Percentiles rank a stretch among this genome's conserved stretches.
Evolutionary conservation across 2,113 vertebrate species (phyloP).

Genomic region (Excalfactoria chinensis): DNA sequence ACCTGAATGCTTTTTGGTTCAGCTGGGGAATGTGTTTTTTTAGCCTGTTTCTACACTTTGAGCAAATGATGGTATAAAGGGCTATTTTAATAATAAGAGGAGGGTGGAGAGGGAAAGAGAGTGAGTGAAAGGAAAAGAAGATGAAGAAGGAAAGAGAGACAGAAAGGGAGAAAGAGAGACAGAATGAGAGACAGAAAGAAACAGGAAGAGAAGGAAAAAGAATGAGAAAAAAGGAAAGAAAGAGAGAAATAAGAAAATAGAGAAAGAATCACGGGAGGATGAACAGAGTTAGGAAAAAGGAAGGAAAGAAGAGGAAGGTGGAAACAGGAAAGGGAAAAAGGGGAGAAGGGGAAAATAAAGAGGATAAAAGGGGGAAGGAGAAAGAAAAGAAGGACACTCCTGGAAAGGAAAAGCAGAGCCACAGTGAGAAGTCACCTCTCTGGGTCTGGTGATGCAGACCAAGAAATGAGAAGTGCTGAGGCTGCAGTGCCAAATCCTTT

Average conservation of each 20-base stretch:
- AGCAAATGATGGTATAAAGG: constrained; percentile 14
- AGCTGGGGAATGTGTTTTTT: constrained; percentile 18
- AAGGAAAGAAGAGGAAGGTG: neutral
- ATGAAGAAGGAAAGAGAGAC: neutral
- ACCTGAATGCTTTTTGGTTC: neutral
- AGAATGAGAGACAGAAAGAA: neutral
- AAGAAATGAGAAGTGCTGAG: neutral
- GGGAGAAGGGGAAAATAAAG: neutral
- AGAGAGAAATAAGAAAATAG: neutral
- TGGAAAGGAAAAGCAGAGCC: neutral
- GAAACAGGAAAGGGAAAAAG: neutral
- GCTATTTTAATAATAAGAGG: neutral
- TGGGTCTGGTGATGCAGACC: neutral
- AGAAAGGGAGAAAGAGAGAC: neutral
- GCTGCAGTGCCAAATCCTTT: accelerated
- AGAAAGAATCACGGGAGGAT: neutral
- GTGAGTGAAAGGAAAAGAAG: neutral
- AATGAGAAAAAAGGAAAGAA: neutral
- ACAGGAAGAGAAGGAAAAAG: neutral
- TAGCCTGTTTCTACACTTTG: constrained; percentile 7
- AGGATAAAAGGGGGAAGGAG: neutral
- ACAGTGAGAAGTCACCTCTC: neutral
- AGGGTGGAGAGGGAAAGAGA: neutral
- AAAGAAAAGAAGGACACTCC: neutral
- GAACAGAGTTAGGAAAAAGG: neutral